Conservation (phyloP, 2,888 invertebrate genomes). For the Strigamia crassipes region DNA sequence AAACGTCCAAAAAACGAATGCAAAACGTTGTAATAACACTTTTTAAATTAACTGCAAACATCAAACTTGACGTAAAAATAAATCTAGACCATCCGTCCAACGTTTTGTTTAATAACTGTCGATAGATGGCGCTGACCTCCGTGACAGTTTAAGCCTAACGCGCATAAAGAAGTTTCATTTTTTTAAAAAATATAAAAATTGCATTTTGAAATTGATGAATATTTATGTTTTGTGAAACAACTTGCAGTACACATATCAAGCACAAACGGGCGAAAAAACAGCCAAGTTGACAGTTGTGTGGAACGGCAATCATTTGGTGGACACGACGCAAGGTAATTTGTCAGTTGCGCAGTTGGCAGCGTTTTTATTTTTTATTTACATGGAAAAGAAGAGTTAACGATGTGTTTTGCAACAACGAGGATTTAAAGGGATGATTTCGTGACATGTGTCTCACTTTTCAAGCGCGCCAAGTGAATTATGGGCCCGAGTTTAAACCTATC, state of each 20-base stretch:
- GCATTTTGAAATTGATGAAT: not conserved
- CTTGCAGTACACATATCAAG: conserved; percentile 84
- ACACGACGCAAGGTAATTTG: conserved; percentile 69
- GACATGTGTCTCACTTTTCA: conserved; percentile 12
- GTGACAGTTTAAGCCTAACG: too few relatives aligned
- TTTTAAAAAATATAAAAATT: too few relatives aligned
- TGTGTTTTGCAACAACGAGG: conserved; percentile 18
- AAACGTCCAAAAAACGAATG: too few relatives aligned
- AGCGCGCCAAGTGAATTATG: not conserved
- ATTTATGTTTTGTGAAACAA: too few relatives aligned
- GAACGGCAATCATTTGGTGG: conserved; percentile 90
- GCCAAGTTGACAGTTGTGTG: conserved; percentile 89
- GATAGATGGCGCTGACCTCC: too few relatives aligned
- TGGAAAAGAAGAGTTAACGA: not conserved
- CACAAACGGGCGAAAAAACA: conserved; percentile 81
- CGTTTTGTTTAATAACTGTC: too few relatives aligned
- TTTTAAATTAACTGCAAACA: too few relatives aligned
- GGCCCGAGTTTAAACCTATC: not conserved
- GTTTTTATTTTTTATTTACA: conserved; percentile 46
- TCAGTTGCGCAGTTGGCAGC: not conserved
- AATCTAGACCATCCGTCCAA: too few relatives aligned
- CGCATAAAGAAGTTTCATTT: too few relatives aligned
- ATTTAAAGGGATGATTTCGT: conserved; percentile 17
- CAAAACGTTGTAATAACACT: too few relatives aligned
- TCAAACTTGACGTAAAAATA: too few relatives aligned